Conservation (phyloP, 1,140 invertebrate genomes). For the Apis cerana region DNA sequence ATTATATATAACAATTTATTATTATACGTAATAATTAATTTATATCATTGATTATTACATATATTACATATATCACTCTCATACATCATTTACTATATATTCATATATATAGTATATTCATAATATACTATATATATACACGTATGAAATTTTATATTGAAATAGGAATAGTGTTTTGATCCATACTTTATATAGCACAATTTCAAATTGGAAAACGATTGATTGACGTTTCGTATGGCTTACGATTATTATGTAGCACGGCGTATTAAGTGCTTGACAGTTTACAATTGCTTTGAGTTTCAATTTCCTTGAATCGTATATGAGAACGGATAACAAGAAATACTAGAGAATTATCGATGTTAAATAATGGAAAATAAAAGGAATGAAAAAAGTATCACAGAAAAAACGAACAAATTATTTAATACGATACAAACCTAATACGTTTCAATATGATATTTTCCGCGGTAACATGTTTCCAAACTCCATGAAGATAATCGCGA, state of each 20-base stretch:
- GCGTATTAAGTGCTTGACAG: background rate
- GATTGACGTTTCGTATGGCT: background rate
- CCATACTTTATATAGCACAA: background rate
- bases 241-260: background rate
- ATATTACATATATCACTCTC: too few species aligned
- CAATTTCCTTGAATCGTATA: background rate
- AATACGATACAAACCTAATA: constrained; percentile 85
- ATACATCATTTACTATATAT: background rate
- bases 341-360: background rate
- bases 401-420: background rate
- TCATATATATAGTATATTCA: too few species aligned
- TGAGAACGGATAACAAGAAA: background rate
- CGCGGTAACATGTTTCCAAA: constrained; percentile 90
- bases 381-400: background rate
- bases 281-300: background rate
- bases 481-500: constrained; percentile 92
- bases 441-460: constrained; percentile 89
- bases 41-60: too few species aligned
- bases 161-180: background rate
- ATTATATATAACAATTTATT: too few species aligned
- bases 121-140: background rate
- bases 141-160: background rate
- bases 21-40: too few species aligned
- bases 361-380: background rate
- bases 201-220: background rate